These are phyloP conservation scores for Ptyas mucosa DNA, from an alignment of 2,113 vertebrate species.

Conservation along the genomic window DNA sequence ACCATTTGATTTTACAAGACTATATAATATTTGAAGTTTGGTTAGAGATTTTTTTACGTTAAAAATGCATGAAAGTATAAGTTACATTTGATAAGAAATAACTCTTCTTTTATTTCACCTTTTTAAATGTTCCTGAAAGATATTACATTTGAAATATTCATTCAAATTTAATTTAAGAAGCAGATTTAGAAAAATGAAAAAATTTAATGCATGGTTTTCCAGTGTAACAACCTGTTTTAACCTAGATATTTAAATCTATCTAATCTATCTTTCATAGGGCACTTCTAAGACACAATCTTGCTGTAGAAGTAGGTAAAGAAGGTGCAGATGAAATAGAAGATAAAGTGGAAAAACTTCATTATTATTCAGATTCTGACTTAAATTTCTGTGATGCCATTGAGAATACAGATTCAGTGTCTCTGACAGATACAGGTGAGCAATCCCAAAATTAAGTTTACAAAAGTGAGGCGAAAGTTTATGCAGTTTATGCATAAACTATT, in stretches of 20 bases:
- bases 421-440: slow-evolving; percentile 49
- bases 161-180: slow-evolving; percentile 2
- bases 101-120: no score
- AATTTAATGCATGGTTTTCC: background rate
- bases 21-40: background rate
- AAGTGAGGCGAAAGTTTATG: background rate
- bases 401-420: slow-evolving; percentile 7
- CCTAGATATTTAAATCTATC: slow-evolving; percentile 20
- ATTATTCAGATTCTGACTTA: background rate
- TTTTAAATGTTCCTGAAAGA: background rate
- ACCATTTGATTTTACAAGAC: background rate
- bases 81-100: background rate
- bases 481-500: no score
- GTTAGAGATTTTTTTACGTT: background rate
- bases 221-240: background rate
- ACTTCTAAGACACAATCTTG: slow-evolving; percentile 36
- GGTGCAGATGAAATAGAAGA: slow-evolving; percentile 24
- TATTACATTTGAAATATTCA: background rate
- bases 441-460: slow-evolving; percentile 8
- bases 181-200: background rate
- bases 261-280: slow-evolving; percentile 44
- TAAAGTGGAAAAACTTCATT: slow-evolving; percentile 27
- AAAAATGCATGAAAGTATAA: background rate
- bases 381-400: slow-evolving; percentile 17
- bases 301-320: slow-evolving; percentile 24